Conservation (phyloP, 2,797 vertebrate genomes). For the Odontamblyopus rebecca region DNA sequence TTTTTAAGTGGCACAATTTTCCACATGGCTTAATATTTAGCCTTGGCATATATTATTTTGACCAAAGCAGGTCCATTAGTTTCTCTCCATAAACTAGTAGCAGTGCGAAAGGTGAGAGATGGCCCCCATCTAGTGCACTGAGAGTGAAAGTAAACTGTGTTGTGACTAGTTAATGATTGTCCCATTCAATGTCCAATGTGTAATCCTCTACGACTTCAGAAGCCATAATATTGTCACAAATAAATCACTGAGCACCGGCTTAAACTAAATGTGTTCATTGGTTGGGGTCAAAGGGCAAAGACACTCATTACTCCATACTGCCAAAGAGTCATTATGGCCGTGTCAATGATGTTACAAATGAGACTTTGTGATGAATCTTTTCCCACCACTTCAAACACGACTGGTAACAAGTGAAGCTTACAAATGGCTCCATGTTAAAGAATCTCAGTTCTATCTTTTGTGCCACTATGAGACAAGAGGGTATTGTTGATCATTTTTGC, state of each 20-base stretch:
- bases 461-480: conserved; percentile 13
- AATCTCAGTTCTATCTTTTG: conserved; percentile 23
- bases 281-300: conserved; percentile 72
- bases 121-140: conserved; percentile 62
- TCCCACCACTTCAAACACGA: conserved; percentile 68
- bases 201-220: conserved; percentile 72
- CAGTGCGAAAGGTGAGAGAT: conserved; percentile 64
- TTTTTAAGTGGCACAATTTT: conserved; percentile 16
- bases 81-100: conserved; percentile 72
- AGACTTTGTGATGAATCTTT: conserved; percentile 78
- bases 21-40: conserved; percentile 43
- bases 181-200: conserved; percentile 66
- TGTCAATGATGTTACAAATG: conserved; percentile 78
- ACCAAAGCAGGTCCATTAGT: conserved; percentile 58
- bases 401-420: conserved; percentile 33
- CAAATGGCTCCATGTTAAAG: conserved; percentile 44
- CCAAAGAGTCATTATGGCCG: conserved; percentile 75
- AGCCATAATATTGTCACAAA: conserved; percentile 77
- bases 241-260: conserved; percentile 71
- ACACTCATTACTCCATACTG: conserved; percentile 74
- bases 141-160: conserved; percentile 70
- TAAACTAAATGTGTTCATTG: conserved; percentile 77
- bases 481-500: not conserved
- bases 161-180: conserved; percentile 75
- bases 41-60: conserved; percentile 39